Conservation (phyloP, 2,113 vertebrate genomes). For the Myotis yumanensis region DNA sequence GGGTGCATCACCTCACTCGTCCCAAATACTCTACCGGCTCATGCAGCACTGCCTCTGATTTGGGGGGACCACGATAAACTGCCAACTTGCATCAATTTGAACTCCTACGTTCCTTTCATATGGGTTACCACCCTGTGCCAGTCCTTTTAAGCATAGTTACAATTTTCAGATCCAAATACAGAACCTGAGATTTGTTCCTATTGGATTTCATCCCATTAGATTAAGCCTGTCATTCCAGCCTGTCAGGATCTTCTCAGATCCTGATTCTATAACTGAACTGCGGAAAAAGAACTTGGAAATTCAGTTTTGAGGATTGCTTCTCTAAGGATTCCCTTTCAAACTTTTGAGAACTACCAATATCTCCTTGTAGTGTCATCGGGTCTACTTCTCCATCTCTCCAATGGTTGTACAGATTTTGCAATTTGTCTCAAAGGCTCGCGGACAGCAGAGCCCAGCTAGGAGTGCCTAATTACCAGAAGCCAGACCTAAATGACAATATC, state of each 20-base stretch:
- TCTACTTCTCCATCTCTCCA: conserved; percentile 66
- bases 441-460: conserved; percentile 53
- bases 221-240: not conserved
- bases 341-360: conserved; percentile 70
- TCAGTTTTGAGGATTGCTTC: conserved; percentile 51
- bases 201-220: not conserved
- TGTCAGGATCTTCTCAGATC: conserved; percentile 1
- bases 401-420: conserved; percentile 72
- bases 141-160: not conserved
- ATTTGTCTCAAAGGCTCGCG: conserved; percentile 69
- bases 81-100: not conserved
- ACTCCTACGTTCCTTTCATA: not conserved
- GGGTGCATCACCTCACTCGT: not conserved
- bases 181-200: conserved; percentile 5
- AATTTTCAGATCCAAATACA: conserved; percentile 32
- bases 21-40: not conserved
- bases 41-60: not conserved
- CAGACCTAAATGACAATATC: conserved; percentile 58
- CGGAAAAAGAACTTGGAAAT: conserved; percentile 43
- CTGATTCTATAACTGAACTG: conserved; percentile 45
- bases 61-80: not conserved
- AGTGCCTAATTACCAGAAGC: conserved; percentile 70
- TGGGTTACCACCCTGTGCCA: not conserved
- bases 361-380: conserved; percentile 66
- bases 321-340: conserved; percentile 61